phyloP scores from a whole-genome alignment of 2,113 vertebrate genomes.

The Cygnus buccinator region DNA sequence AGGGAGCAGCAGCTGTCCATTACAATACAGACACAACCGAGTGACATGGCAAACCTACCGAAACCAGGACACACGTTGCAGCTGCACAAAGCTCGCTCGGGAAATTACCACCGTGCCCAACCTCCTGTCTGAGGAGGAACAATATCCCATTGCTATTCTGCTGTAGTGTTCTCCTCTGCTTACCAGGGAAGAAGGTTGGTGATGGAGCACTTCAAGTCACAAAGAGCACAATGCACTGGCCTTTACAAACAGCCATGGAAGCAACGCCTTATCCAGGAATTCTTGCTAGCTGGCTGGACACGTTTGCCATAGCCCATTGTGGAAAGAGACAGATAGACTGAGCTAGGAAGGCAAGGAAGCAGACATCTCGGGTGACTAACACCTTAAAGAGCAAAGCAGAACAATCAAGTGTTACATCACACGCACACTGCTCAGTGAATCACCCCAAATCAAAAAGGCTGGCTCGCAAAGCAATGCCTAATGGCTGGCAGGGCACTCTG shows the following conservation, averaged over 20 bases:
- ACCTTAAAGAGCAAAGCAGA: background rate
- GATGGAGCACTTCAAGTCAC: background rate
- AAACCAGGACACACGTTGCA: background rate
- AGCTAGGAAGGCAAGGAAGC: background rate
- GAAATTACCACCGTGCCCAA: background rate
- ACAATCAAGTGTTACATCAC: background rate
- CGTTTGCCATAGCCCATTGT: background rate
- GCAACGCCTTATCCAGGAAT: background rate
- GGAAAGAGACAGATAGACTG: background rate
- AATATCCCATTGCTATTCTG: background rate
- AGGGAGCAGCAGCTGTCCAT: conserved; percentile 28
- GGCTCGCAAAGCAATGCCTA: background rate
- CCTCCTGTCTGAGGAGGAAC: background rate
- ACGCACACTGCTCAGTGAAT: background rate
- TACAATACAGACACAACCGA: background rate
- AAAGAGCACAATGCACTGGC: background rate
- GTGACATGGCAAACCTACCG: background rate
- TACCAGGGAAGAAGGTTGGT: background rate
- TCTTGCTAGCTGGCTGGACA: too few relatives aligned
- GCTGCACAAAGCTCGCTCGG: background rate
- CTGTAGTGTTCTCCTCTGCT: background rate
- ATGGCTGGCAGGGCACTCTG: background rate
- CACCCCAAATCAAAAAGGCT: background rate
- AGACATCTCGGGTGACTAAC: background rate
- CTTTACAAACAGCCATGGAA: background rate